Evolutionary conservation across 2,888 invertebrate species (phyloP).

Genomic region (Chorisops tibialis): DNA sequence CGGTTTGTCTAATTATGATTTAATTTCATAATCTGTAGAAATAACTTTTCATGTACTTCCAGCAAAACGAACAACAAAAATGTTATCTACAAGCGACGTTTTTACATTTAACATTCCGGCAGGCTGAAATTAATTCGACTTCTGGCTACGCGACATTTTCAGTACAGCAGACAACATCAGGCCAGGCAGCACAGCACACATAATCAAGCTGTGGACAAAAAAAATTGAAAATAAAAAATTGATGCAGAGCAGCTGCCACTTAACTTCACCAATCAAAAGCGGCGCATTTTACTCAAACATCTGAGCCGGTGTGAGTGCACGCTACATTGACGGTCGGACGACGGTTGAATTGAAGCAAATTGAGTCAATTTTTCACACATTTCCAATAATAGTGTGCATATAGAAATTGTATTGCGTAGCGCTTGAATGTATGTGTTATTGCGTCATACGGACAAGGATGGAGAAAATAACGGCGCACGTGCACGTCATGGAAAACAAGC

Average conservation of each 20-base stretch:
- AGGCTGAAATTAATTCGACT: too few relatives aligned
- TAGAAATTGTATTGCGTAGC: neutral
- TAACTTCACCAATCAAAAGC: constrained; percentile 33
- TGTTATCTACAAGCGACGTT: too few relatives aligned
- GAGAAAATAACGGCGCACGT: constrained; percentile 27
- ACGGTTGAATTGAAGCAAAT: too few relatives aligned
- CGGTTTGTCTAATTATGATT: too few relatives aligned
- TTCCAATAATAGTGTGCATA: neutral
- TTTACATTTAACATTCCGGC: too few relatives aligned
- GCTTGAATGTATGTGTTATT: constrained; percentile 17
- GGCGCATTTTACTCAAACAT: constrained; percentile 15
- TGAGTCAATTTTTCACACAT: too few relatives aligned
- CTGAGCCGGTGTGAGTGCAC: constrained; percentile 3
- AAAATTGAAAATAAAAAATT: constrained; percentile 3
- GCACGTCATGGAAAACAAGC: constrained; percentile 21
- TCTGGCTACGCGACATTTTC: too few relatives aligned
- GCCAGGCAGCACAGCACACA: neutral
- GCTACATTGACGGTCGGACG: neutral
- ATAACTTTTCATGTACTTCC: too few relatives aligned
- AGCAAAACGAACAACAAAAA: too few relatives aligned
- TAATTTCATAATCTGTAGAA: too few relatives aligned
- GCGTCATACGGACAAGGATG: constrained; percentile 24
- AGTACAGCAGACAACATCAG: neutral
- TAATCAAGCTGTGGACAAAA: neutral
- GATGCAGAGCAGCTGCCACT: constrained; percentile 31